phyloP scores from a whole-genome alignment of 2,113 vertebrate genomes.

The Boulengeromyrus knoepffleri region DNA sequence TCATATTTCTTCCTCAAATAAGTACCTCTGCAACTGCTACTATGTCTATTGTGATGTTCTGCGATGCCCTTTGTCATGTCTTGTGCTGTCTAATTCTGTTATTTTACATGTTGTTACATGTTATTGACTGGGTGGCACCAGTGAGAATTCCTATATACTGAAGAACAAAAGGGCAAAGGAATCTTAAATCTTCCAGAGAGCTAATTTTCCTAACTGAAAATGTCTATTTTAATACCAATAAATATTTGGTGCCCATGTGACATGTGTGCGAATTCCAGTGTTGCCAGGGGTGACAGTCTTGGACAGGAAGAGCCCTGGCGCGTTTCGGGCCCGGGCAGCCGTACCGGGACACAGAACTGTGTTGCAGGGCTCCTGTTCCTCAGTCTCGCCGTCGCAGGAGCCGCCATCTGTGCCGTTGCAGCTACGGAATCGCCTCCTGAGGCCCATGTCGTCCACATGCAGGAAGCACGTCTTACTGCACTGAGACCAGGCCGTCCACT shows the following conservation, averaged over 20 bases:
- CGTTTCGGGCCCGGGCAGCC: not conserved
- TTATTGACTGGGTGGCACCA: not conserved
- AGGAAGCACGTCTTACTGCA: constrained; percentile 78
- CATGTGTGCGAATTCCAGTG: not conserved
- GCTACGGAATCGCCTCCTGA: constrained; percentile 59
- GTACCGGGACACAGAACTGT: constrained; percentile 66
- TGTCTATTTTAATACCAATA: not conserved
- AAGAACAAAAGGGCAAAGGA: not conserved
- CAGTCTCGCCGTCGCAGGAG: constrained; percentile 52
- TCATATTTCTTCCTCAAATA: not conserved
- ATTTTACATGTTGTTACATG: not conserved
- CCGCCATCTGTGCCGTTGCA: constrained; percentile 46
- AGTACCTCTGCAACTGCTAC: not conserved
- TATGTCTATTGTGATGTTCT: not conserved
- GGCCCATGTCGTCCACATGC: constrained; percentile 57
- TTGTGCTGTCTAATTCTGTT: not conserved
- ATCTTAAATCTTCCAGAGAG: not conserved
- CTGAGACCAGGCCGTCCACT: constrained; percentile 72
- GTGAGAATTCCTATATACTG: not conserved
- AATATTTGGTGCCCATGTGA: no score
- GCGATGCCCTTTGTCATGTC: not conserved
- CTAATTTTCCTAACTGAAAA: not conserved
- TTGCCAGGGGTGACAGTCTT: no score
- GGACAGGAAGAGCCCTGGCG: not conserved
- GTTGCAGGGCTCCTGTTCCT: constrained; percentile 70